Evolutionary conservation across 2,888 invertebrate genomes (phyloP).

Genomic region (Catotricha subobsoleta): DNA sequence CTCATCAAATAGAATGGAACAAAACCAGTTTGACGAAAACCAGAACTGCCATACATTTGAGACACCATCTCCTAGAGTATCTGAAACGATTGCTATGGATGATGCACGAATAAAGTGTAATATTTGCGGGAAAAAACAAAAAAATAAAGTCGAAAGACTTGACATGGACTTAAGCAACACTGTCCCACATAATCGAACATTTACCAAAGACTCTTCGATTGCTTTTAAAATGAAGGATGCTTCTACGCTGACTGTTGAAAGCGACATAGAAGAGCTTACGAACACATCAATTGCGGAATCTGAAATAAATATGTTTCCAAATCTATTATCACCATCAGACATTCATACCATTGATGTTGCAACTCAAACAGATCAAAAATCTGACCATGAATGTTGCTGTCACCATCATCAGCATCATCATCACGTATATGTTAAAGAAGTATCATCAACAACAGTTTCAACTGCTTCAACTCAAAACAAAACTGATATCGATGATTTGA

Average conservation of each 20-base stretch:
- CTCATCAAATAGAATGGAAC: too few species aligned
- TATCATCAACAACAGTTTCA: not conserved
- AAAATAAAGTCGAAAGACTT: not conserved
- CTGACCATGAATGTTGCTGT: slow-evolving; percentile 18
- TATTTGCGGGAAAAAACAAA: slow-evolving; percentile 13
- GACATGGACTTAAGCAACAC: not conserved
- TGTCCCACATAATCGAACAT: slow-evolving; percentile 10
- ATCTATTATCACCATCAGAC: not conserved
- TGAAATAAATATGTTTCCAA: not conserved
- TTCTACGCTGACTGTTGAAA: slow-evolving; percentile 24
- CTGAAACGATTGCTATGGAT: too few species aligned
- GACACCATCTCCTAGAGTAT: too few species aligned
- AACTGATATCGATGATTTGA: not conserved
- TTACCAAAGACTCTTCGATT: slow-evolving; percentile 7
- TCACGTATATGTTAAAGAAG: slow-evolving; percentile 12
- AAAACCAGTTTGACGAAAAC: too few species aligned
- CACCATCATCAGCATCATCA: slow-evolving; percentile 18
- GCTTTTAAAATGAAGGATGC: slow-evolving; percentile 11
- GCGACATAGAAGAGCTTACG: not conserved
- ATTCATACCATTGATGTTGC: not conserved
- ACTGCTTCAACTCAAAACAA: not conserved
- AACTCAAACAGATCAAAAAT: slow-evolving; percentile 15
- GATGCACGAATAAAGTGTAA: slow-evolving; percentile 9
- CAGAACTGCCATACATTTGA: too few species aligned
- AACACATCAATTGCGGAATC: not conserved